Base-by-base conservation (phyloP, 2,888 invertebrate genomes). In the Drosophila prolongata region DNA sequence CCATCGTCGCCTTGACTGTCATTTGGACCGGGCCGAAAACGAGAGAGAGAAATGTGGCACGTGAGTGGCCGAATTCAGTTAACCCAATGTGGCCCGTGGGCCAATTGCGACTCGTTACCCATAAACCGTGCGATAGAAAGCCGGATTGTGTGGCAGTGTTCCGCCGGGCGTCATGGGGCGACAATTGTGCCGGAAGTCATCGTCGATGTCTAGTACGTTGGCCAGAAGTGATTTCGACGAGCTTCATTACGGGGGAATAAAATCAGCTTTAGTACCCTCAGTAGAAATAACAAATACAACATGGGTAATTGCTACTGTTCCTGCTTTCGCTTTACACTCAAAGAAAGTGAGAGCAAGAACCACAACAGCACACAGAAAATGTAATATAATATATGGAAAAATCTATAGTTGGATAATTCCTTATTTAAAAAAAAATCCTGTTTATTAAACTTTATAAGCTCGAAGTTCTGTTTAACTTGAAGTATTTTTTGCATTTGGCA, bases 131-230 rank as follows among this genome's bases (percentile, higher is more conserved):
- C 95, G 94, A 93, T 95, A 95, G 93, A 95, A 95, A 65, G 94
- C 93, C 76, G 94, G 93, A 87, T 94, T 94, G 80, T 94, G 94
- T 87, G 94, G 92, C 83, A 94, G 93, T 84, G 94, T 94, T 90
- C 93, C 92, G 78, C 93, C 93, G 86, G 94, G 93, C 83, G 94
- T 94, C 93, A 95, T 94, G 93, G 95, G 95, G 92, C 95, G 94
- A 91, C 95, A 95, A 92, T 95, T 95, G 93, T 96, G 96, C 89
- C 96, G 95, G 93, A 97, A 97, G 94, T 98, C 98, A 93, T 98
- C 98, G 93, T 98, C 98, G 93, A 98, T 97, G 94, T 98, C 98
- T 91, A 98, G 95, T 90, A 98, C 98, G 93, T 98, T 98, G 90
- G 98, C 98, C 91, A 99, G 94, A 90, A 99, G 95, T 92, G 98